These are phyloP conservation scores for Drosophila fungiperda DNA, from an alignment of 2,888 invertebrate species.

Conservation along the genomic window DNA sequence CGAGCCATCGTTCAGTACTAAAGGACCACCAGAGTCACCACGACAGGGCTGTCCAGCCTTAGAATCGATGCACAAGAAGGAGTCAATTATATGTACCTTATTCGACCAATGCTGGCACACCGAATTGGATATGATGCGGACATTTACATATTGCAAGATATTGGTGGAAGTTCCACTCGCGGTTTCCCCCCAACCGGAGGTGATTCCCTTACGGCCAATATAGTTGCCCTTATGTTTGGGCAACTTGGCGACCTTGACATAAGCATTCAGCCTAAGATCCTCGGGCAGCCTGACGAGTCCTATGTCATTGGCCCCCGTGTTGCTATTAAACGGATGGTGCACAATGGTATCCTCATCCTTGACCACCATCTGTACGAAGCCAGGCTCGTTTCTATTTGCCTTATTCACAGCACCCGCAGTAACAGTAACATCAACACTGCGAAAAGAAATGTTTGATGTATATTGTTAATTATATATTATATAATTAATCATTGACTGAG, in stretches of 20 bases:
- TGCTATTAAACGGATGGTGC: slow-evolving; percentile 34
- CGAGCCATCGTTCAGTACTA: slow-evolving; percentile 48
- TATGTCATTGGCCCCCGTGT: slow-evolving; percentile 47
- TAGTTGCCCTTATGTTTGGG: slow-evolving; percentile 12
- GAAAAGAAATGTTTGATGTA: not conserved
- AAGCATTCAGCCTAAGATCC: slow-evolving; percentile 16
- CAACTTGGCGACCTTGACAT: slow-evolving; percentile 37
- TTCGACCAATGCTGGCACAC: slow-evolving; percentile 55
- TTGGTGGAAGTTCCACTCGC: slow-evolving; percentile 6
- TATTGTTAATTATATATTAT: not conserved
- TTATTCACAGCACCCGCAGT: slow-evolving; percentile 37
- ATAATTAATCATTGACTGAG: not conserved
- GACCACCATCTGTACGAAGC: slow-evolving; percentile 16
- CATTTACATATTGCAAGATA: slow-evolving; percentile 39
- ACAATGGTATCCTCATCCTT: slow-evolving; percentile 22
- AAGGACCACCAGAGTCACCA: slow-evolving; percentile 65
- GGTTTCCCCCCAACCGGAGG: slow-evolving; percentile 63
- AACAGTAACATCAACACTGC: slow-evolving; percentile 35
- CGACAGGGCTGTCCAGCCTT: slow-evolving; percentile 53
- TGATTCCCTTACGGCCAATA: slow-evolving; percentile 23
- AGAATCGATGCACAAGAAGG: slow-evolving; percentile 58
- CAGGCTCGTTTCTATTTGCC: not conserved
- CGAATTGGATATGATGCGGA: slow-evolving; percentile 46
- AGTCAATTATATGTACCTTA: slow-evolving; percentile 3
- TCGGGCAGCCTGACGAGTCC: slow-evolving; percentile 43